Evolutionary conservation across 2,797 vertebrate species (phyloP).

Genomic region (Pelochelys cantorii): DNA sequence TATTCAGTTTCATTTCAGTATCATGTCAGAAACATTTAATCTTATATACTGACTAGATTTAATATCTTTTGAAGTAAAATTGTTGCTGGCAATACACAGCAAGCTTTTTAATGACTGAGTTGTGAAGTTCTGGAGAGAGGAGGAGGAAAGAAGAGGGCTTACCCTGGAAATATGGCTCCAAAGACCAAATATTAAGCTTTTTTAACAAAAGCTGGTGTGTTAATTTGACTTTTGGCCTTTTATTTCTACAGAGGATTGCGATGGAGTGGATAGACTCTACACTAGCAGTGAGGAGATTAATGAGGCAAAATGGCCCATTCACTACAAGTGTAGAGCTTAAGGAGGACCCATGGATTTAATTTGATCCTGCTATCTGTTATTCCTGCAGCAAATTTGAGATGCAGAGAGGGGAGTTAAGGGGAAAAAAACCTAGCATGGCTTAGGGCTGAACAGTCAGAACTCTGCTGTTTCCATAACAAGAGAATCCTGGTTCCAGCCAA

Average conservation of each 20-base stretch:
- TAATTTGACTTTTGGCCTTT: background rate
- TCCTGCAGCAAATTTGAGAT: background rate
- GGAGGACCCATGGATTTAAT: background rate
- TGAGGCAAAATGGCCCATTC: background rate
- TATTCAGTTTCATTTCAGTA: background rate
- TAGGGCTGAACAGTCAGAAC: background rate
- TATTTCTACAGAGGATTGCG: background rate
- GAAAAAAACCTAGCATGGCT: background rate
- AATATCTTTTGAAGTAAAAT: slow-evolving; percentile 25
- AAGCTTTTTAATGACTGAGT: background rate
- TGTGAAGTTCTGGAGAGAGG: background rate
- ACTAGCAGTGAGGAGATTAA: background rate
- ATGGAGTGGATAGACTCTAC: background rate
- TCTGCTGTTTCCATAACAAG: background rate
- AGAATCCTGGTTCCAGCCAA: background rate
- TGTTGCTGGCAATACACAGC: background rate
- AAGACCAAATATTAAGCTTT: background rate
- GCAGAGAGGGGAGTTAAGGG: background rate
- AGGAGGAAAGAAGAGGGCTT: background rate
- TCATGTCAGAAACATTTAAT: slow-evolving; percentile 22
- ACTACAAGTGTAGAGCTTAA: background rate
- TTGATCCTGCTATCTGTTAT: background rate
- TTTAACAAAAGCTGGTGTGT: background rate
- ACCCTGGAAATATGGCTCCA: background rate
- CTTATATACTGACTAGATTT: background rate